Conservation (phyloP, 2,797 vertebrate species). For the Podarcis siculus region DNA sequence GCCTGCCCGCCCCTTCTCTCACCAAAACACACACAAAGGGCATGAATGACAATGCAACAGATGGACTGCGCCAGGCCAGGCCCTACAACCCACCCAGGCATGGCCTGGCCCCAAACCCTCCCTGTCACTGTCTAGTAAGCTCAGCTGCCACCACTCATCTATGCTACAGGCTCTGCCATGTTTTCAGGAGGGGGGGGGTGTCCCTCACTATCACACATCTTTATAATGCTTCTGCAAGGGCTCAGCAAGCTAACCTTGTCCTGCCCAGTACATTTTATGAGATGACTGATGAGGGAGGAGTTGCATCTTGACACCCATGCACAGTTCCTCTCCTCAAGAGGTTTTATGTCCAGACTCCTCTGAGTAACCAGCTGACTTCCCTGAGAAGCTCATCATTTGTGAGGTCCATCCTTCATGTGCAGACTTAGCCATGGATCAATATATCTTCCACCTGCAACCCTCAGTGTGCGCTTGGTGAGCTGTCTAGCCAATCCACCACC, state of each 20-base stretch:
- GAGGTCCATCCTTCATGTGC: background rate
- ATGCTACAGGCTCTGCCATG: background rate
- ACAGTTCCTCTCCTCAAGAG: background rate
- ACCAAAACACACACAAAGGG: background rate
- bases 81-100: slow-evolving; percentile 34
- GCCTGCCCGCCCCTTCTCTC: background rate
- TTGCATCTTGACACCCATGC: background rate
- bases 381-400: background rate
- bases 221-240: background rate
- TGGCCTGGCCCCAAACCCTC: slow-evolving; percentile 42
- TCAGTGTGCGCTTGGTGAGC: no score
- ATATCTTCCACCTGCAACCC: no score
- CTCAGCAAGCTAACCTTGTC: background rate
- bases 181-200: no score
- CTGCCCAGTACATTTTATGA: background rate
- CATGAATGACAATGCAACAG: slow-evolving; percentile 18
- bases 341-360: background rate
- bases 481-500: background rate
- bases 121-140: slow-evolving; percentile 24
- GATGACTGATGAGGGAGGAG: no score
- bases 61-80: background rate
- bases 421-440: background rate
- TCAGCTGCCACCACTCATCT: slow-evolving; percentile 55
- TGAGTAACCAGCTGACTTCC: background rate
- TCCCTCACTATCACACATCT: background rate